phyloP scores from a whole-genome alignment of 2,797 vertebrate species.

The Brachymystax lenok region DNA sequence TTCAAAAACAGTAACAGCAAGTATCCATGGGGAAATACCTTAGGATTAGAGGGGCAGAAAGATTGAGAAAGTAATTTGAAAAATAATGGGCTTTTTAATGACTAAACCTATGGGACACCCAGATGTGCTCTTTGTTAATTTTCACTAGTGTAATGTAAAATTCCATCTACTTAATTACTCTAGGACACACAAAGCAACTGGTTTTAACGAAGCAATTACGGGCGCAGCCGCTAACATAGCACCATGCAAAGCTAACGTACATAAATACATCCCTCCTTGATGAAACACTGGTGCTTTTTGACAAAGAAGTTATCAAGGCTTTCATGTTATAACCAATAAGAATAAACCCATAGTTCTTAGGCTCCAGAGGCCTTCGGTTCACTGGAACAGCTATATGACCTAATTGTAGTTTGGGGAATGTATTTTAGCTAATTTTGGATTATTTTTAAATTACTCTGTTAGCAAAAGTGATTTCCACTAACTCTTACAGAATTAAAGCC shows the following conservation, averaged over 20 bases:
- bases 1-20: conserved; percentile 78
- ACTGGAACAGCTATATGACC: conserved; percentile 33
- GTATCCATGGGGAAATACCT: conserved; percentile 85
- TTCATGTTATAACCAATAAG: conserved; percentile 64
- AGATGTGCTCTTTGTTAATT: conserved; percentile 89
- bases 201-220: conserved; percentile 84
- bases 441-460: not conserved
- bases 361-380: conserved; percentile 54
- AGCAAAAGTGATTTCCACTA: not conserved
- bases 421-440: not conserved
- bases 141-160: conserved; percentile 89
- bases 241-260: conserved; percentile 48
- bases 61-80: conserved; percentile 91
- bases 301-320: conserved; percentile 56
- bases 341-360: conserved; percentile 53
- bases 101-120: conserved; percentile 88
- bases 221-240: conserved; percentile 67
- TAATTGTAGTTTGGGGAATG: not conserved
- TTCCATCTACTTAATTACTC: conserved; percentile 88
- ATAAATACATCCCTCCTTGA: conserved; percentile 59
- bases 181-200: conserved; percentile 84
- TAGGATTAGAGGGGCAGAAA: conserved; percentile 85
- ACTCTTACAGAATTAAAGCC: not conserved
- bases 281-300: conserved; percentile 50
- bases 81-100: conserved; percentile 92